A percentile compares a stretch with the other conserved stretches of the same genome.
These are phyloP conservation scores for Gallinago paraguaiae DNA, from an alignment of 2,113 vertebrate genomes.

Conservation along the genomic window DNA sequence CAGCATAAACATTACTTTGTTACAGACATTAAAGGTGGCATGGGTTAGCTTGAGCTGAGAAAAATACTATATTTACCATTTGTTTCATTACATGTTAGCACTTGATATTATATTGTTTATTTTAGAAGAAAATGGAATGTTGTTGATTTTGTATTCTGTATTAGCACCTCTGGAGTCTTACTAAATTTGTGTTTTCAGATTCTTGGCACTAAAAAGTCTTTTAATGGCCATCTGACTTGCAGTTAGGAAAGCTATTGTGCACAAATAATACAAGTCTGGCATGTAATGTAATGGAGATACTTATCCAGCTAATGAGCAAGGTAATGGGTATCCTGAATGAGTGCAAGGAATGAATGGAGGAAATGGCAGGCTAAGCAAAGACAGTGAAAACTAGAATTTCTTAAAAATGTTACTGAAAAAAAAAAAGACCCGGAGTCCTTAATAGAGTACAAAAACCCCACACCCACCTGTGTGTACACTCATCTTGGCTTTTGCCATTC, in stretches of 20 bases:
- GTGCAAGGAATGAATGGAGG: neutral
- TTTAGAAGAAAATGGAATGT: neutral
- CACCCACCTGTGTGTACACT: rapidly evolving
- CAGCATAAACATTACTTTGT: neutral
- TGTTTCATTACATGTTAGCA: neutral
- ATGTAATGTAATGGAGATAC: neutral
- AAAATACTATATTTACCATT: neutral
- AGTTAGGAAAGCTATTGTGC: neutral
- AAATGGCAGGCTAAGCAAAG: neutral
- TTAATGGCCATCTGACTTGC: neutral
- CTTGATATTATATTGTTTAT: neutral
- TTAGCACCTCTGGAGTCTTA: neutral
- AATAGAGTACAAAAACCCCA: neutral
- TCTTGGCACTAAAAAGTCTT: neutral
- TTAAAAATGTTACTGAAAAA: neutral
- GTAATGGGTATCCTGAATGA: neutral
- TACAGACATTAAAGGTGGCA: neutral
- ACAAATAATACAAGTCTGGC: neutral
- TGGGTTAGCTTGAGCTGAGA: neutral
- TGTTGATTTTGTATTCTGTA: neutral
- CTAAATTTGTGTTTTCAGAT: neutral
- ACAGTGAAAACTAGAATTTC: neutral
- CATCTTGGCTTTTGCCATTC: neutral
- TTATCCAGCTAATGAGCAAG: neutral
- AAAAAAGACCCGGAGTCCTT: neutral